phyloP scores from a whole-genome alignment of 1,140 invertebrate genomes.

The Scaptomyza hsui region DNA sequence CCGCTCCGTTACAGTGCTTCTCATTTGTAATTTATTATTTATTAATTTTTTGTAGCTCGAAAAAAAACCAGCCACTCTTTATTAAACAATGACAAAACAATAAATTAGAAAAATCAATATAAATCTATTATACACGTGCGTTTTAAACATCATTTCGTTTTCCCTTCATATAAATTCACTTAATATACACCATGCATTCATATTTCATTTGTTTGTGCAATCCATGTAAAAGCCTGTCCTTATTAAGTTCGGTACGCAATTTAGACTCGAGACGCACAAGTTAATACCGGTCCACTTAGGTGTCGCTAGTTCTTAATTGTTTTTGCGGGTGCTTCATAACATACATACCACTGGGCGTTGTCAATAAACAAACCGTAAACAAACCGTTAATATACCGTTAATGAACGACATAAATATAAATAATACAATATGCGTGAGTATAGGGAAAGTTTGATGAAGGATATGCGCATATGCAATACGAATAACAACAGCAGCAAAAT shows the following conservation, averaged over 20 bases:
- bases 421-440: constrained; percentile 40
- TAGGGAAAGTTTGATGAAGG: constrained; percentile 32
- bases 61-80: constrained; percentile 33
- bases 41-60: constrained; percentile 34
- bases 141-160: constrained; percentile 13
- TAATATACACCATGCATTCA: constrained; percentile 9
- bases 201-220: constrained; percentile 1
- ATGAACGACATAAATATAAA: constrained; percentile 36
- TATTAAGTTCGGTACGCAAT: constrained; percentile 14
- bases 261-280: constrained; percentile 39
- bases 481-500: constrained; percentile 44
- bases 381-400: constrained; percentile 43
- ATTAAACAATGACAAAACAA: constrained; percentile 43
- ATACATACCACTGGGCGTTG: constrained; percentile 45
- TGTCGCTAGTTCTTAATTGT: constrained; percentile 25
- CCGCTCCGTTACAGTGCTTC: neutral
- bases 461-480: constrained; percentile 44
- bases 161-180: constrained; percentile 2
- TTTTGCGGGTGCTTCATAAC: constrained; percentile 45
- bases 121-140: constrained; percentile 23
- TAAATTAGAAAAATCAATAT: constrained; percentile 39
- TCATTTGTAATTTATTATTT: constrained; percentile 38
- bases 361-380: constrained; percentile 63
- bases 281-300: constrained; percentile 22
- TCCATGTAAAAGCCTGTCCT: neutral